Percentiles rank a stretch among this genome's conserved stretches.
These are phyloP conservation scores for Spizaetus ornatus DNA, from an alignment of 2,113 vertebrate genomes.

Conservation along the genomic window DNA sequence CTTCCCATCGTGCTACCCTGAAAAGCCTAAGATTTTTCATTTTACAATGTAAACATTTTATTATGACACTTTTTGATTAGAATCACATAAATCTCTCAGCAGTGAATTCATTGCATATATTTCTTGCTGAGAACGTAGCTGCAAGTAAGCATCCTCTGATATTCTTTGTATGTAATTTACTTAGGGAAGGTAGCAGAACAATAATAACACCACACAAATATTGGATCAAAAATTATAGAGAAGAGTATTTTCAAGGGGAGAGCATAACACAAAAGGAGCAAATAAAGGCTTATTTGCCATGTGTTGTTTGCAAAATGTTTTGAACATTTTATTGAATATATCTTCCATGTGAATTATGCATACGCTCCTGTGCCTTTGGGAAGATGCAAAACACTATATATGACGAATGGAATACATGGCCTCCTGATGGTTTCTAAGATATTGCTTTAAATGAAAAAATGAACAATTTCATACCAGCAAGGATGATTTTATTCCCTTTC, in stretches of 20 bases:
- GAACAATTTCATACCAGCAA: background rate
- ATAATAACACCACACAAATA: background rate
- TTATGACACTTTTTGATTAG: conserved; percentile 26
- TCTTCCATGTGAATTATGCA: conserved; percentile 30
- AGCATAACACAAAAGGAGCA: background rate
- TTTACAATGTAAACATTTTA: conserved; percentile 54
- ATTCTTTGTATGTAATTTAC: background rate
- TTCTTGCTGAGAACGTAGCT: conserved; percentile 1
- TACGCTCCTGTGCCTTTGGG: background rate
- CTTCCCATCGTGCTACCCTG: background rate
- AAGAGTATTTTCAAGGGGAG: background rate
- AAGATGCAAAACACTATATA: background rate
- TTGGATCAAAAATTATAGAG: background rate
- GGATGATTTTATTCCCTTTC: background rate
- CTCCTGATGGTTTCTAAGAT: conserved; percentile 1
- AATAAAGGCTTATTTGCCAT: background rate
- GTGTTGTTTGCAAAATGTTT: background rate
- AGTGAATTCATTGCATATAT: background rate
- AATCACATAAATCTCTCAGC: background rate
- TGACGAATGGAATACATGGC: background rate
- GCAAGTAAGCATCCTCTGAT: background rate
- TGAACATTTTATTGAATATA: background rate
- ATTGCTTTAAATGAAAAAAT: background rate
- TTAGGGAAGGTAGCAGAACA: background rate
- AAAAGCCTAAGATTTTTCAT: conserved; percentile 37